Conservation (phyloP, 2,888 invertebrate species). For the Leptopterna dolabrata region DNA sequence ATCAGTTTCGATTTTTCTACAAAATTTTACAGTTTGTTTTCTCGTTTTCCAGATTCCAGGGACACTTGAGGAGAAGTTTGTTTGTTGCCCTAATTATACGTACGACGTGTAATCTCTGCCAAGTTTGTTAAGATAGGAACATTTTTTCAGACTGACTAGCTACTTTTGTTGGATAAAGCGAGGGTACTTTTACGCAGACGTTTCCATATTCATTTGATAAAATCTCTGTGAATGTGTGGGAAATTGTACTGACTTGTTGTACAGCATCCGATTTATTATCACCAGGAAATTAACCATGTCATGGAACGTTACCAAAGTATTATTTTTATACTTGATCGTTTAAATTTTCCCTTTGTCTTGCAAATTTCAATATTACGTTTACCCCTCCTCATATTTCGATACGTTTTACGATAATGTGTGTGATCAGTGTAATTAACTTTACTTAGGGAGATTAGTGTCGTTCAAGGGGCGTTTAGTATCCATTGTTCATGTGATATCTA, state of each 20-base stretch:
- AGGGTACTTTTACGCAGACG: neutral
- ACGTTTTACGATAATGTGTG: neutral
- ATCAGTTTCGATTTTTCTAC: neutral
- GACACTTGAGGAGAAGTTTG: constrained; percentile 72
- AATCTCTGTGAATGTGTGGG: neutral
- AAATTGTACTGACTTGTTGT: neutral
- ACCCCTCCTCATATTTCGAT: neutral
- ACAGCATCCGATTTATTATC: neutral
- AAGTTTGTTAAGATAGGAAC: neutral
- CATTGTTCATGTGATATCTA: neutral
- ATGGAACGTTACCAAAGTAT: neutral
- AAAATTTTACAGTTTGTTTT: neutral
- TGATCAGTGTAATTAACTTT: neutral
- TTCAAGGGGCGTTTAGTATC: neutral
- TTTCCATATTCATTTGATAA: neutral
- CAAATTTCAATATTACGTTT: neutral
- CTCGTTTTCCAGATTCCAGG: constrained; percentile 72
- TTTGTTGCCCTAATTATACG: constrained; percentile 56
- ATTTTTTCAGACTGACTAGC: neutral
- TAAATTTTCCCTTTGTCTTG: neutral
- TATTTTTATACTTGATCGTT: neutral
- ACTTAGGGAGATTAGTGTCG: neutral
- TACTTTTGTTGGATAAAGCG: neutral
- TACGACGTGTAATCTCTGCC: neutral
- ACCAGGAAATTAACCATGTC: neutral